Base-by-base conservation (phyloP, 2,113 vertebrate species). In the Pitta sordida region DNA sequence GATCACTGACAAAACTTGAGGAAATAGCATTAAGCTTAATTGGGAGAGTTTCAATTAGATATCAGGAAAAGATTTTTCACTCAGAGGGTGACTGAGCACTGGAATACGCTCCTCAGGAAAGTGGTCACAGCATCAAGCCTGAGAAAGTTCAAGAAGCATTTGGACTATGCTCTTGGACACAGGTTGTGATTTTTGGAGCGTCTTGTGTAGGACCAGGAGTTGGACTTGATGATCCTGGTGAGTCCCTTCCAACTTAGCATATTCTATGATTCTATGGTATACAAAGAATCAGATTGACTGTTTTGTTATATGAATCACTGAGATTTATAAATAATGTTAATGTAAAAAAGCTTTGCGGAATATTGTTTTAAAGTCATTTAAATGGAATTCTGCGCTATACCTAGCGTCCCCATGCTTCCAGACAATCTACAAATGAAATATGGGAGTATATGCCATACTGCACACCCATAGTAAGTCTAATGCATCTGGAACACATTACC, bases 381-480 rank as follows among this genome's bases (percentile, higher is more conserved):
- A 55, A 7, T 12, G 65, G 21, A 73, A 48, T 32, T 81, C 27
- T 58, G 3, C 32, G 7, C 68, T 59, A 37, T 11, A 5, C 3
- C 3, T 56, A 41, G 4, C 1, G 1, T 19, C 82, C 5, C 37
- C 12, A 12, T 0, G 0, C 70, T 87, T 81, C 30, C 22, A 15
- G 44, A 76, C 10, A 53, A 9, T 29, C 2, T 2, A 13, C 37
- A 24, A 44, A 73, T 24, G 8, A 91, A 69, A 58, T n/a, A 30
- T 2, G 12, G 13, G 36, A 80, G 12, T n/a, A 20, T 6, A 3
- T 4, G 1, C 10, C n/a, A n/a, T 19, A 24, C 10, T 64, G 36
- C 39, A 39, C 16, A 44, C 13, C 14, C 4, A 29, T 15, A 36
- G 2, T 9, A 67, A 83, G 19, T 34, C 21, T 29, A 9, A 37